Base-by-base conservation (phyloP, 2,888 invertebrate genomes). In the Bembecia ichneumoniformis region DNA sequence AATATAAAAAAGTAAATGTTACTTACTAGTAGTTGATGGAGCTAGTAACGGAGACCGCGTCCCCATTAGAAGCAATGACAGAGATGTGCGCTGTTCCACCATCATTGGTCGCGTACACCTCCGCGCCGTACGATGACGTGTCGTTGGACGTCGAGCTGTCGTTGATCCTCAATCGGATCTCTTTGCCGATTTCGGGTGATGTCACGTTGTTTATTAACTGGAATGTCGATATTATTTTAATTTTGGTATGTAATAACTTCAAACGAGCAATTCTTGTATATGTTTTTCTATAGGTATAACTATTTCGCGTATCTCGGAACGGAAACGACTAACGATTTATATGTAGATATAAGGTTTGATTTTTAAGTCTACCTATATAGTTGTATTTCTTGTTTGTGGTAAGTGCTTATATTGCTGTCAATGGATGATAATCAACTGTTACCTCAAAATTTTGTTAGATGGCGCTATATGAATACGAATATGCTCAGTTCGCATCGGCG, bases 21-120 rank as follows among this genome's bases (percentile, higher is more conserved):
- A 76, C 89, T 87, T 77, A 92, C 92, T 91, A 90, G 61, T 75
- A 90, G 79, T 97, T 97, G n/a, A 97, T 90, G 1, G 98, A 96
- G 58, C 96, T 95, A 1, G 98, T 98, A 0, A 94, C 91, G 0
- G 97, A 93, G 0, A 98, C 96, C 0, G 97, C 98, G 70, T 97
- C 96, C 0, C 98, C 97, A 68, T 96, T 93, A 3, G 90, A 88
- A 1, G 92, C 94, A 16, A 98, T 74, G 43, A 97, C 91, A 0
- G 95, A 94, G 34, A 97, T 89, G 68, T 99, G 98, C 0, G 97
- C 93, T 0, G 99, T 99, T 35, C 98, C 97, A 44, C 91, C 89
- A 64, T 93, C 91, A 0, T 88, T 86, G 51, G 88, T 78, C 55
- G 71, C 81, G 66, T 87, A 89, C 51, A 82, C 80, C 0, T 86